Percentiles rank a stretch among this genome's conserved stretches.
Evolutionary conservation across 2,797 vertebrate genomes (phyloP).

Genomic region (Neopelma chrysocephalum): DNA sequence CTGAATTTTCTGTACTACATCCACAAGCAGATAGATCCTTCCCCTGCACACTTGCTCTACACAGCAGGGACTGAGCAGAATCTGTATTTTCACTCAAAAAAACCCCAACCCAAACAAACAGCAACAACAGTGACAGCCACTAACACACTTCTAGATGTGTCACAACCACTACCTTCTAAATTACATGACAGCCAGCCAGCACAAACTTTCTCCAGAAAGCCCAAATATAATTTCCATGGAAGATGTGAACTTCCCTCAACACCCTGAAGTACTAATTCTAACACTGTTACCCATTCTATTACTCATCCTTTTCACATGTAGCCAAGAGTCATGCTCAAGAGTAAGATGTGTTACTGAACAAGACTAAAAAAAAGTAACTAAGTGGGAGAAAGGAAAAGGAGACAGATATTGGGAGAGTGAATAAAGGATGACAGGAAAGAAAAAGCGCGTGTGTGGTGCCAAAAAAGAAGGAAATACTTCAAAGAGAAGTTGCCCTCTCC

Average conservation of each 20-base stretch:
- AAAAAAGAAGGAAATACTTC: not conserved
- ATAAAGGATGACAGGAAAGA: not conserved
- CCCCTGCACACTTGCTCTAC: not conserved
- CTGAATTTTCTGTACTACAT: not conserved
- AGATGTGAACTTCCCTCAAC: not conserved
- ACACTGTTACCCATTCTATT: not conserved
- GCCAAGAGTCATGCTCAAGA: not conserved
- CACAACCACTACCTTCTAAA: not conserved
- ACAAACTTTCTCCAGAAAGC: not conserved
- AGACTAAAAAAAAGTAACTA: not conserved
- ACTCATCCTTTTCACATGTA: not conserved
- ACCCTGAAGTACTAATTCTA: not conserved
- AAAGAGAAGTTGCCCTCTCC: not conserved
- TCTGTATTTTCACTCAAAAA: not conserved
- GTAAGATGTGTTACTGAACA: not conserved
- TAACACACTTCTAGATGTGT: not conserved
- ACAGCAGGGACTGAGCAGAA: not conserved
- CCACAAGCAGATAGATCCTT: not conserved
- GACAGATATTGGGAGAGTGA: not conserved
- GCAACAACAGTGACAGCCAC: not conserved
- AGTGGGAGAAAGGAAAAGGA: not conserved
- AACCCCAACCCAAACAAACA: not conserved
- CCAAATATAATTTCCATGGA: not conserved
- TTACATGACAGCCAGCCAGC: not conserved
- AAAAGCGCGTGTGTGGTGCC: fast-evolving